phyloP scores from a whole-genome alignment of 1,140 invertebrate species.

The Formica exsecta region DNA sequence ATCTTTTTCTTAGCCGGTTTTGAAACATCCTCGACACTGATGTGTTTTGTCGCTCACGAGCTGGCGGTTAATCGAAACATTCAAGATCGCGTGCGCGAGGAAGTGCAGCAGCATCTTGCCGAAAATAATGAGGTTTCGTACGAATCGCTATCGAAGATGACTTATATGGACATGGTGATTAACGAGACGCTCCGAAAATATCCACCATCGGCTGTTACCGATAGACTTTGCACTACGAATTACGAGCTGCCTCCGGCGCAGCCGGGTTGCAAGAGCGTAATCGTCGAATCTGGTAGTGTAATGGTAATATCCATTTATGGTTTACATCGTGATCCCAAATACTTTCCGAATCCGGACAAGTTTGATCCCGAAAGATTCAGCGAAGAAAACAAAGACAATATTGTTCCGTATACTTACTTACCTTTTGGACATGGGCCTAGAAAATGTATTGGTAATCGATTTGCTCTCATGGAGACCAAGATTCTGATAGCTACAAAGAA shows the following conservation, averaged over 20 bases:
- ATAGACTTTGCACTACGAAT: constrained; percentile 59
- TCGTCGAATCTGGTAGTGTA: constrained; percentile 53
- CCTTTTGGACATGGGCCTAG: constrained; percentile 87
- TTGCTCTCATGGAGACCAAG: too few species aligned
- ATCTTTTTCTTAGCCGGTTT: constrained; percentile 89
- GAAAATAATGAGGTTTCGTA: constrained; percentile 69
- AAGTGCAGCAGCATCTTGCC: constrained; percentile 80
- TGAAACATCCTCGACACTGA: constrained; percentile 88
- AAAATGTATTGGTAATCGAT: constrained; percentile 78
- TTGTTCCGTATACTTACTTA: constrained; percentile 84
- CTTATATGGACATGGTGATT: constrained; percentile 79
- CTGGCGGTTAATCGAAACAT: constrained; percentile 88
- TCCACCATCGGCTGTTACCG: too few species aligned
- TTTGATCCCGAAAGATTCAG: constrained; percentile 86
- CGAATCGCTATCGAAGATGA: constrained; percentile 74
- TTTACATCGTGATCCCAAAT: constrained; percentile 78
- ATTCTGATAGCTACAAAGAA: constrained; percentile 67
- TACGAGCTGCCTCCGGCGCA: constrained; percentile 75
- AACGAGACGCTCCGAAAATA: too few species aligned
- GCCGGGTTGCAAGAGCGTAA: constrained; percentile 3
- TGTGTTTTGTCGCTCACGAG: constrained; percentile 86
- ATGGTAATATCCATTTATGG: constrained; percentile 71
- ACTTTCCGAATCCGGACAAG: constrained; percentile 82
- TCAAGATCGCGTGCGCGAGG: constrained; percentile 87
- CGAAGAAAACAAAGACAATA: constrained; percentile 78